A percentile compares a stretch with the other conserved stretches of the same genome.
phyloP scores from a whole-genome alignment of 2,113 vertebrate species.

The Loxodonta africana region DNA sequence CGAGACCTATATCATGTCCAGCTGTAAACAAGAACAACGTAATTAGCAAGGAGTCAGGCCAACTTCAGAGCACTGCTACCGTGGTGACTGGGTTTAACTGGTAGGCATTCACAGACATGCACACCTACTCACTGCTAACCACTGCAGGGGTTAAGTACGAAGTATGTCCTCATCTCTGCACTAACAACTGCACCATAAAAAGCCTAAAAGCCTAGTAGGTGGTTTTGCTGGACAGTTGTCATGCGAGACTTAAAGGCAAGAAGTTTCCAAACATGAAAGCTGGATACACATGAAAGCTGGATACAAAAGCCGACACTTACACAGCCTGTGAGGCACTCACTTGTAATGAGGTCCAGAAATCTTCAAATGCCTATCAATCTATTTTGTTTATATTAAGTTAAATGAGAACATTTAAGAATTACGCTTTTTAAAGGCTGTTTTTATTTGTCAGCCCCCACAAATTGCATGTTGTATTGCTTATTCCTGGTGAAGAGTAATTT shows the following conservation, averaged over 20 bases:
- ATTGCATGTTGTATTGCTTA: conserved; percentile 64
- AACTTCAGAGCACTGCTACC: not conserved
- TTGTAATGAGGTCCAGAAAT: not conserved
- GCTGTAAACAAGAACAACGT: conserved; percentile 89
- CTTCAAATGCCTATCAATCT: conserved; percentile 46
- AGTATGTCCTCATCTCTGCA: not conserved
- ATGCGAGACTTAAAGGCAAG: conserved; percentile 45
- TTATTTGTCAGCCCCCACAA: conserved; percentile 81
- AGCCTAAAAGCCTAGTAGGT: not conserved
- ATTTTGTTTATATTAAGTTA: conserved; percentile 57
- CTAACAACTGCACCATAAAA: not conserved
- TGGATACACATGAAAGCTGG: not conserved
- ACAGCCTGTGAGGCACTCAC: not conserved
- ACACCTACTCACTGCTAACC: not conserved
- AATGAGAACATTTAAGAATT: conserved; percentile 75
- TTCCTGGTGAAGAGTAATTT: conserved; percentile 76
- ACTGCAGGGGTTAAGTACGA: not conserved
- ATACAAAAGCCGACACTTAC: not conserved
- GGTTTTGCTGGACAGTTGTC: not conserved
- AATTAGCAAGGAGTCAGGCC: conserved; percentile 54
- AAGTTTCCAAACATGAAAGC: conserved; percentile 27
- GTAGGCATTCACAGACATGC: not conserved
- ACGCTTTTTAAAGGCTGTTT: conserved; percentile 71
- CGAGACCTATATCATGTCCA: conserved; percentile 95
- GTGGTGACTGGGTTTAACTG: not conserved